These are phyloP conservation scores for Eulimnadia texana DNA, from an alignment of 1,140 invertebrate genomes.

Conservation along the genomic window DNA sequence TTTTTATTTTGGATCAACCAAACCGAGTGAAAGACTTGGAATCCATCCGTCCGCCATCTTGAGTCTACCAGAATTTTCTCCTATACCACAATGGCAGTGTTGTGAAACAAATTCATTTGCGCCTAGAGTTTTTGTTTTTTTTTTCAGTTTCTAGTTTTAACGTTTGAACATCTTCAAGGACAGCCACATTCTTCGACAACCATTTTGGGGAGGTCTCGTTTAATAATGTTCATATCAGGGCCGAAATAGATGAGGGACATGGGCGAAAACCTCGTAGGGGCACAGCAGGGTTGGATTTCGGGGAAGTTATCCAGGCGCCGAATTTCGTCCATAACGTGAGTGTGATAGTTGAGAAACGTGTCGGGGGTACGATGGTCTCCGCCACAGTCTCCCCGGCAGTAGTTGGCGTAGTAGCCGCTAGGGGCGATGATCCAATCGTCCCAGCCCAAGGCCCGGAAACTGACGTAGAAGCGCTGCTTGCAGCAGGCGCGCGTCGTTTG, in stretches of 20 bases:
- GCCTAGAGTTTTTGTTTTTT: neutral
- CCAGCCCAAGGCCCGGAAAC: slow-evolving; percentile 79
- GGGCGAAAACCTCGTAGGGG: slow-evolving; percentile 79
- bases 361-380: slow-evolving; percentile 58
- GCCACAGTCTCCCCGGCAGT: slow-evolving; percentile 75
- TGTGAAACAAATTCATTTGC: no score
- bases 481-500: slow-evolving; percentile 61
- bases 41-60: neutral
- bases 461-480: slow-evolving; percentile 79
- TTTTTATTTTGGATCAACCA: neutral
- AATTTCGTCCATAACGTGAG: slow-evolving; percentile 77
- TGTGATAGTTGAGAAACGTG: slow-evolving; percentile 70
- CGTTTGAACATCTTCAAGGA: slow-evolving; percentile 35
- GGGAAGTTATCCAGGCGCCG: slow-evolving; percentile 47
- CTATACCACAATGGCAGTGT: neutral
- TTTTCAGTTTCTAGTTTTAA: neutral
- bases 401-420: slow-evolving; percentile 74
- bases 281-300: slow-evolving; percentile 76
- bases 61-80: no score
- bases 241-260: slow-evolving; percentile 90
- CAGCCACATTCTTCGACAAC: slow-evolving; percentile 91
- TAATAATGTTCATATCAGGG: slow-evolving; percentile 76
- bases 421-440: slow-evolving; percentile 91
- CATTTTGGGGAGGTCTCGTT: slow-evolving; percentile 88
- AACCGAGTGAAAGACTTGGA: neutral